phyloP scores from a whole-genome alignment of 1,140 invertebrate genomes.

The silkworm (Bombyx mori) region ASM3026992v2 NC_085115.1:13726001-13726500 shows the following conservation, averaged over 20 bases:
- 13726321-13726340: conserved; percentile 27
- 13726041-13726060: no score
- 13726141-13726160: conserved; percentile 37
- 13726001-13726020: no score
- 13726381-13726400: conserved; percentile 61
- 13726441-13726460: conserved; percentile 57
- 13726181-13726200: conserved; percentile 36
- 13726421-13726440: conserved; percentile 34
- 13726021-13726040: no score
- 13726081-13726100: no score
- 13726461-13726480: conserved; percentile 35
- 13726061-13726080: no score
- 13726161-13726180: conserved; percentile 35
- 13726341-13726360: conserved; percentile 36
- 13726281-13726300: conserved; percentile 41
- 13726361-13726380: conserved; percentile 29
- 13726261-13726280: conserved; percentile 13
- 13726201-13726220: conserved; percentile 36
- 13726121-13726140: background rate
- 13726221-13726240: conserved; percentile 33
- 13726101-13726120: no score
- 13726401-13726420: conserved; percentile 55
- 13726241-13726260: conserved; percentile 28
- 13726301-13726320: conserved; percentile 35
- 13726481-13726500: conserved; percentile 54